Evolutionary conservation across 2,888 invertebrate genomes (phyloP), one percentile per base, ranked within the genome.

Genomic region (Watsonalla binaria): DNA sequence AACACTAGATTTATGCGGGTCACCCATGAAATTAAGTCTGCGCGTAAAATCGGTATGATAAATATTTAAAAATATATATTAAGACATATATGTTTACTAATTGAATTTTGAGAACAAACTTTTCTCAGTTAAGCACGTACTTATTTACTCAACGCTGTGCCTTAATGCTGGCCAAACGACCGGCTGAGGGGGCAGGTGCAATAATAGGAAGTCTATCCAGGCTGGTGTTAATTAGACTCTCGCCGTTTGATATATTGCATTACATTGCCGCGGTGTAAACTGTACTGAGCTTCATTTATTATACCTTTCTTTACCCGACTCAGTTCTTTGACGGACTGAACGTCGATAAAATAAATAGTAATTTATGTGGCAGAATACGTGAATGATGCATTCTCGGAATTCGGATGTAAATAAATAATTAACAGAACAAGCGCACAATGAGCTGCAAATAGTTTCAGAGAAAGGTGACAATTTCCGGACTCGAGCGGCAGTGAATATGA

Each of bases 161-260:
- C 70, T 11, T 42, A 42, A 42, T 47, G 54, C 50, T 35, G 48
- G 13, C 37, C 39, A 37, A 42, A 47, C 42, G 52, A 53, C 51
- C 46, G 52, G 60, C 54, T 57, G 62, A 59, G 59, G 68, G 61
- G 66, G 72, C 82, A 83, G 83, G 82, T 84, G 80, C 78, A 69
- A 78, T 74, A 74, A 76, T 77, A 78, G 70, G 58, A 62, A 66
- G 74, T 78, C 66, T 64, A 74, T 64, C 66, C 63, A 64, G 67
- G 70, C 68, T 65, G 63, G 73, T 76, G 78, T 80, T 86, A 85
- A 87, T 86, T 85, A 86, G 76, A 69, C 71, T 68, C 76, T 75
- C 68, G 70, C 70, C 62, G 65, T 65, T 82, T 85, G 84, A 88
- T 86, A 85, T 85, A 87, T 83, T 61, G 66, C 56, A 60, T 72